A percentile compares a stretch with the other conserved stretches of the same genome.
Evolutionary conservation across 1,140 invertebrate species (phyloP).

Genomic region (Tetraneura akinire): DNA sequence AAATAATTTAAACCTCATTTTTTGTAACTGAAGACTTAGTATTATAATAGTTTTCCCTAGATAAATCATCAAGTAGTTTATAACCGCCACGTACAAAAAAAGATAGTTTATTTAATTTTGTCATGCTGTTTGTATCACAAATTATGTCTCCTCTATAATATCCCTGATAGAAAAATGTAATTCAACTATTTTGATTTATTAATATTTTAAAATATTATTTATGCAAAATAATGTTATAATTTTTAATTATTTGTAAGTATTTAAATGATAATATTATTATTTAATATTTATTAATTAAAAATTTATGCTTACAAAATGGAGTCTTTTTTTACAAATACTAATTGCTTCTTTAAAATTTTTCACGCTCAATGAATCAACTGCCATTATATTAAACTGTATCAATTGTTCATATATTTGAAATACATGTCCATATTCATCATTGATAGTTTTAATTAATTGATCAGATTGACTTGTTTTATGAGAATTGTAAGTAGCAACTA

Average conservation of each 20-base stretch:
- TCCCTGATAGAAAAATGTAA: constrained; percentile 29
- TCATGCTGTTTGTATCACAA: constrained; percentile 28
- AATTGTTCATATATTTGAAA: constrained; percentile 39
- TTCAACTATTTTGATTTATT: constrained; percentile 12
- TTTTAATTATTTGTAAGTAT: too few relatives aligned
- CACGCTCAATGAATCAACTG: constrained; percentile 32
- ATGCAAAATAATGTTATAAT: neutral
- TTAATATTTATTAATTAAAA: neutral
- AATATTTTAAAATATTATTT: too few relatives aligned
- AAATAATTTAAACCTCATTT: constrained; percentile 29
- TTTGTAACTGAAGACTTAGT: constrained; percentile 25
- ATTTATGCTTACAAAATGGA: constrained; percentile 17
- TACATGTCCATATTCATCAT: constrained; percentile 30
- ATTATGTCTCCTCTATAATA: constrained; percentile 13
- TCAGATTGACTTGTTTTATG: constrained; percentile 17
- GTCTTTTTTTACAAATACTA: constrained; percentile 38
- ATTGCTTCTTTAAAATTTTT: constrained; percentile 45
- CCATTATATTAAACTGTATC: constrained; percentile 19
- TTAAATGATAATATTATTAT: neutral
- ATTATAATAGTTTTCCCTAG: constrained; percentile 45
- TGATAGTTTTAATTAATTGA: constrained; percentile 27
- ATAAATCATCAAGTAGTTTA: constrained; percentile 38
- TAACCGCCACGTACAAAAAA: constrained; percentile 31
- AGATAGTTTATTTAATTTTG: constrained; percentile 29
- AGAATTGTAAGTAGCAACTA: constrained; percentile 26